These are phyloP conservation scores for Amphipyra tragopoginis DNA, from an alignment of 2,888 invertebrate species.

Conservation along the genomic window DNA sequence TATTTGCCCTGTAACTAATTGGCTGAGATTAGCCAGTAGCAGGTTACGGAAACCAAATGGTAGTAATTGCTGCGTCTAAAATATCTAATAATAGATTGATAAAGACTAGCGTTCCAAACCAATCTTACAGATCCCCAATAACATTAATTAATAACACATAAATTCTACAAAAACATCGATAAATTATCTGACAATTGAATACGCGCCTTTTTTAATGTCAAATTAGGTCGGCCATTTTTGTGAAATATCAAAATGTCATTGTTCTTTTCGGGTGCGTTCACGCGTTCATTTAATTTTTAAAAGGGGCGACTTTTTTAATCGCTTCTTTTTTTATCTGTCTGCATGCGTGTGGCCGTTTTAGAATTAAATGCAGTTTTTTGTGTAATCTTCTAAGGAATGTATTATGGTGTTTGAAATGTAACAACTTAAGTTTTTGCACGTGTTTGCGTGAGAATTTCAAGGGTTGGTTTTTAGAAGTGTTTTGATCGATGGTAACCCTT, in stretches of 20 bases:
- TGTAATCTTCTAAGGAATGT: conserved; percentile 55
- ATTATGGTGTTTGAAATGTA: conserved; percentile 46
- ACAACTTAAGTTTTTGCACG: conserved; percentile 60
- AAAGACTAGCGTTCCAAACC: neutral
- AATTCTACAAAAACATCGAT: conserved; percentile 83
- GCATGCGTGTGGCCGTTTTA: conserved; percentile 59
- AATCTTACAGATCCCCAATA: conserved; percentile 40
- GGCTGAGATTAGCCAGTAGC: too few relatives aligned
- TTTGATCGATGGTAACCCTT: conserved; percentile 38
- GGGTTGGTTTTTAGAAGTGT: conserved; percentile 12
- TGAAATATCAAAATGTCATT: conserved; percentile 74
- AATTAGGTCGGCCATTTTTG: conserved; percentile 85
- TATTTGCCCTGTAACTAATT: too few relatives aligned
- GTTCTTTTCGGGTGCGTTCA: conserved; percentile 79
- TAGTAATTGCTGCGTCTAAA: too few relatives aligned
- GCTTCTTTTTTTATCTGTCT: conserved; percentile 38
- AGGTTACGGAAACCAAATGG: too few relatives aligned
- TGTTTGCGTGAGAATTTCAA: conserved; percentile 55
- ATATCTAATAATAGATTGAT: too few relatives aligned
- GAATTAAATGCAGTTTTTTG: conserved; percentile 36
- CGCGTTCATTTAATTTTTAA: conserved; percentile 76
- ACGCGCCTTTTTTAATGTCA: conserved; percentile 87
- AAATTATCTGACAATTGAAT: conserved; percentile 87
- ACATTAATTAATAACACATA: conserved; percentile 81
- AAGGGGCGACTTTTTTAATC: conserved; percentile 73